Base-by-base conservation (phyloP, 2,113 vertebrate genomes). In the Budorcas taxicolor region DNA sequence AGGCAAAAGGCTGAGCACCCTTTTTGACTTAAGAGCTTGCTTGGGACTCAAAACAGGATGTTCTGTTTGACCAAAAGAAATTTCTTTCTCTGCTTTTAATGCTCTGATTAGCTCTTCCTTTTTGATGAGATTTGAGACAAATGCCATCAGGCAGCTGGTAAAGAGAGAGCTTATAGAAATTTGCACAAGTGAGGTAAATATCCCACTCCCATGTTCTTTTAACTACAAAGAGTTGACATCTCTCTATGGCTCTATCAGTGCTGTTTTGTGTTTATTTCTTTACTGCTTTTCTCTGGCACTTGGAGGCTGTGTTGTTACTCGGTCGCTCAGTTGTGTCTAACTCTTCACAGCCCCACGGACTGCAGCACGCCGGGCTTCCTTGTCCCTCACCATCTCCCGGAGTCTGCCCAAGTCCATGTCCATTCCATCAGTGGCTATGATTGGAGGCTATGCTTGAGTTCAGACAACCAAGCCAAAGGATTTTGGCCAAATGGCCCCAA, bases 41-140 rank as follows among this genome's bases (percentile, higher is more conserved):
- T 94, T 74, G 55, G 91, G 91, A 93, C 85, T 96, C 58, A 76
- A 93, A 93, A 93, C 67, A 90, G 87, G 87, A 90, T 43, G 45
- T 53, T 64, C 45, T 53, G 16, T 58, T 82, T 78, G 67, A 84
- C 31, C 55, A 45, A 55, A 87, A 76, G 58, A 67, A 45, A 57
- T 33, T 31, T 62, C 45, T 82, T 62, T 93, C 81, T 89, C 57
- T 81, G 84, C 33, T 67, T 76, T 90, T 45, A 71, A 74, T 29
- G 60, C 27, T 45, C 27, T 8, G 19, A 40, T 87, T 93, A 74
- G 71, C 58, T 50, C 85, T 93, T 67, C 31, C 23, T 40, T 84
- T 84, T 47, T 16, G 71, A 58, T 67, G 74, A 52, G 43, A 33
- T 29, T 45, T 88, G 84, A 88, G 50, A 87, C 31, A 45, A 8